Evolutionary conservation across 1,140 invertebrate genomes (phyloP).

Genomic region (Choristoneura fumiferana): DNA sequence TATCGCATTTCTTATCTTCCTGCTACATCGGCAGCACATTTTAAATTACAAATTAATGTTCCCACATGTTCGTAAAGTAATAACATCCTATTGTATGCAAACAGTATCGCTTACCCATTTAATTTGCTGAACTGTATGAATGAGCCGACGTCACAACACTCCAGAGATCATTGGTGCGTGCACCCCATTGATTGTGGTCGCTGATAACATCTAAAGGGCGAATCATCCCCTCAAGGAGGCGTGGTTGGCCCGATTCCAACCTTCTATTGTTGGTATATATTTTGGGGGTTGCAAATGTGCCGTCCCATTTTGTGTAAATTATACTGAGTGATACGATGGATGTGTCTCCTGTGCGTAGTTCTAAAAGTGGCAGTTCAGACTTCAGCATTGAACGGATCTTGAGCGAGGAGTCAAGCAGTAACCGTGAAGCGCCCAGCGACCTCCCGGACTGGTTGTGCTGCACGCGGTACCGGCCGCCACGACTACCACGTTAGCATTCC

Average conservation of each 20-base stretch:
- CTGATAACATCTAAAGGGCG: constrained; percentile 50
- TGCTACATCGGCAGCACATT: constrained; percentile 34
- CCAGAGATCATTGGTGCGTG: constrained; percentile 49
- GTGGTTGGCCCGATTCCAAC: constrained; percentile 32
- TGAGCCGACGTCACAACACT: constrained; percentile 70
- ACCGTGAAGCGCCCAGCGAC: constrained; percentile 29
- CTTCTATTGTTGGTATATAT: constrained; percentile 32
- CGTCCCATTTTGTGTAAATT: constrained; percentile 20
- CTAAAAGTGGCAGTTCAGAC: constrained; percentile 59
- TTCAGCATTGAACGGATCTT: constrained; percentile 79
- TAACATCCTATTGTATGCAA: constrained; percentile 70
- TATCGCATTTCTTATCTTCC: constrained; percentile 41
- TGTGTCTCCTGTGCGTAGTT: constrained; percentile 44
- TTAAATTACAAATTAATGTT: constrained; percentile 73
- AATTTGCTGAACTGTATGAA: constrained; percentile 54
- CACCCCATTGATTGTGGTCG: constrained; percentile 47
- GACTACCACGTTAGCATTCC: constrained; percentile 82
- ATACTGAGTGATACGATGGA: constrained; percentile 46
- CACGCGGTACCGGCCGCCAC: constrained; percentile 86
- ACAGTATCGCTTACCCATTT: constrained; percentile 68
- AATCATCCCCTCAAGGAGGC: constrained; percentile 37
- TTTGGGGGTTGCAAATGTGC: constrained; percentile 35
- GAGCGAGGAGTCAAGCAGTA: constrained; percentile 50
- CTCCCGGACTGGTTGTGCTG: constrained; percentile 83
- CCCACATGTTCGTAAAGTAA: constrained; percentile 75